Conservation (phyloP, 2,888 invertebrate genomes). For the Agrilus mali region DNA sequence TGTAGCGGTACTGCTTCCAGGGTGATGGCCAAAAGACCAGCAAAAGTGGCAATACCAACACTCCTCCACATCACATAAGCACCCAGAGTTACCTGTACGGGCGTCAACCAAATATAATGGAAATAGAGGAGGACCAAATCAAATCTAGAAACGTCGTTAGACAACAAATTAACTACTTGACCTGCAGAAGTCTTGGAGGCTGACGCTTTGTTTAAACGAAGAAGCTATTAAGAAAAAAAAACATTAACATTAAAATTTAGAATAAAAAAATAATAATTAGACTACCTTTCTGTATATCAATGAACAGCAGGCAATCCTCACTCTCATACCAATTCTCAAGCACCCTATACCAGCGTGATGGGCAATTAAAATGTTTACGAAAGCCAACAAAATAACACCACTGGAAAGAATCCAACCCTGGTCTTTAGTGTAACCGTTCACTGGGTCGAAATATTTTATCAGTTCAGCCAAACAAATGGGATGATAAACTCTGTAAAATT, state of each 20-base stretch:
- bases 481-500: constrained; percentile 42
- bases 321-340: constrained; percentile 60
- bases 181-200: constrained; percentile 73
- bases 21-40: constrained; percentile 46
- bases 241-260: neutral
- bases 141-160: constrained; percentile 75
- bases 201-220: constrained; percentile 53
- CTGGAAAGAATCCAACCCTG: constrained; percentile 57
- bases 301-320: constrained; percentile 65
- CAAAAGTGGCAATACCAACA: constrained; percentile 42
- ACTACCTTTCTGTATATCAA: constrained; percentile 75
- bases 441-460: constrained; percentile 49
- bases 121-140: constrained; percentile 57
- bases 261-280: constrained; percentile 7
- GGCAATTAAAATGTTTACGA: constrained; percentile 45
- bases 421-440: constrained; percentile 34
- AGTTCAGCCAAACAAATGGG: constrained; percentile 48
- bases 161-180: constrained; percentile 71
- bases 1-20: constrained; percentile 40
- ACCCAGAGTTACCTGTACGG: constrained; percentile 57
- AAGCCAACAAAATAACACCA: constrained; percentile 44
- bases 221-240: constrained; percentile 35
- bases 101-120: constrained; percentile 72
- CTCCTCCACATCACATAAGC: constrained; percentile 44
- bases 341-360: constrained; percentile 49